A percentile compares a stretch with the other conserved stretches of the same genome.
Evolutionary conservation across 92 coral and sea anemone species (phyloP).

Genomic region (Blastomussa wellsi): DNA sequence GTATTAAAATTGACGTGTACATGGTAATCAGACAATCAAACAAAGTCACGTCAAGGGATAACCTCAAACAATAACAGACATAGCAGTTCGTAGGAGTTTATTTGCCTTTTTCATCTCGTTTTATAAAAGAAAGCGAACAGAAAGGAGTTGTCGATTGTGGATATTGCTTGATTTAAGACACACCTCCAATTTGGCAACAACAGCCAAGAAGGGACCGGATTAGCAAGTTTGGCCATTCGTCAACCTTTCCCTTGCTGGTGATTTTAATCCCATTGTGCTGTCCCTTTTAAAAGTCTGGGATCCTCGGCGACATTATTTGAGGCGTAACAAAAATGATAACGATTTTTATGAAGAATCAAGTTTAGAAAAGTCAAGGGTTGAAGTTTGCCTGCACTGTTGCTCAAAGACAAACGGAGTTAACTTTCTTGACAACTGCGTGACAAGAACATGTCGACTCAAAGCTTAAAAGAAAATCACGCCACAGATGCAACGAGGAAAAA

Average conservation of each 20-base stretch:
- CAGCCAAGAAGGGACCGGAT: neutral
- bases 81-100: neutral
- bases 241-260: neutral
- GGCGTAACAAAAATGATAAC: neutral
- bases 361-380: neutral
- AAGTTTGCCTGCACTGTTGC: neutral
- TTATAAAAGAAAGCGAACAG: neutral
- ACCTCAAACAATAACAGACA: neutral
- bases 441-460: conserved; percentile 13
- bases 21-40: conserved; percentile 3
- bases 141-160: neutral
- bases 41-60: neutral
- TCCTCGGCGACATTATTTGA: neutral
- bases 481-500: neutral
- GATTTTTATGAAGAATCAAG: neutral
- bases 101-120: neutral
- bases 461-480: conserved; percentile 11
- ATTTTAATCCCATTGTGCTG: neutral
- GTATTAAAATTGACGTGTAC: neutral
- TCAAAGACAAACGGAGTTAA: neutral
- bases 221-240: too few relatives aligned
- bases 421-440: neutral
- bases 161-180: neutral
- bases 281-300: neutral
- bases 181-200: neutral